Conservation (phyloP, 2,888 invertebrate genomes). For the Nomada lathburiana region DNA sequence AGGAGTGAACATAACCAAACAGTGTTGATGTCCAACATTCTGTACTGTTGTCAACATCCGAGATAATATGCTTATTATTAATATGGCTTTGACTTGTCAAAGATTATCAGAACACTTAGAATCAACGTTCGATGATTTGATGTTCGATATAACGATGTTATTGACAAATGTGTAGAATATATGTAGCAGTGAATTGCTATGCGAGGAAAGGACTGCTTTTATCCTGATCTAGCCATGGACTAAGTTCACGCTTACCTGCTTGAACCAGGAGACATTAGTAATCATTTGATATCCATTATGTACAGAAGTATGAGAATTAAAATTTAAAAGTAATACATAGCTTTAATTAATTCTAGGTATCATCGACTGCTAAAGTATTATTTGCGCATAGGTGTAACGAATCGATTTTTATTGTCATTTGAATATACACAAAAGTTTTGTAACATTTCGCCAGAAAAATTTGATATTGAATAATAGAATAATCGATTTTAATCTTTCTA, state of each 20-base stretch:
- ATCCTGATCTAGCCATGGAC: slow-evolving; percentile 67
- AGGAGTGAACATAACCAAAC: slow-evolving; percentile 73
- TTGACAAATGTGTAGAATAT: slow-evolving; percentile 62
- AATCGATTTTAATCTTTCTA: slow-evolving; percentile 43
- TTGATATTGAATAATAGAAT: slow-evolving; percentile 36
- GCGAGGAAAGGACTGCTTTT: slow-evolving; percentile 74
- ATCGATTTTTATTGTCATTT: slow-evolving; percentile 29
- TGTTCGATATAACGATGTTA: slow-evolving; percentile 41
- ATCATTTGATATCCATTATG: slow-evolving; percentile 27
- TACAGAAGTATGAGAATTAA: slow-evolving; percentile 27
- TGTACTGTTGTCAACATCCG: slow-evolving; percentile 67
- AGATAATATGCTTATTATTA: slow-evolving; percentile 53
- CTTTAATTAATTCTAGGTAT: slow-evolving; percentile 52
- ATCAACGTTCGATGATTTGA: slow-evolving; percentile 33
- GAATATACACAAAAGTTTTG: slow-evolving; percentile 33
- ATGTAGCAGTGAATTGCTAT: slow-evolving; percentile 64
- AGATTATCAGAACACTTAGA: slow-evolving; percentile 35
- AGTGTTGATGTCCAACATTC: slow-evolving; percentile 63
- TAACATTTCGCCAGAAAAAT: slow-evolving; percentile 25
- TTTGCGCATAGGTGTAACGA: slow-evolving; percentile 30
- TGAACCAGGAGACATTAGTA: slow-evolving; percentile 59
- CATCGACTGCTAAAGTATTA: slow-evolving; percentile 59
- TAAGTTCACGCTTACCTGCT: slow-evolving; percentile 72
- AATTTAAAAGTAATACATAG: slow-evolving; percentile 32
- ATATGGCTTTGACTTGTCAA: slow-evolving; percentile 63